Conservation (phyloP, 2,888 invertebrate genomes). For the Timema cristinae region DNA sequence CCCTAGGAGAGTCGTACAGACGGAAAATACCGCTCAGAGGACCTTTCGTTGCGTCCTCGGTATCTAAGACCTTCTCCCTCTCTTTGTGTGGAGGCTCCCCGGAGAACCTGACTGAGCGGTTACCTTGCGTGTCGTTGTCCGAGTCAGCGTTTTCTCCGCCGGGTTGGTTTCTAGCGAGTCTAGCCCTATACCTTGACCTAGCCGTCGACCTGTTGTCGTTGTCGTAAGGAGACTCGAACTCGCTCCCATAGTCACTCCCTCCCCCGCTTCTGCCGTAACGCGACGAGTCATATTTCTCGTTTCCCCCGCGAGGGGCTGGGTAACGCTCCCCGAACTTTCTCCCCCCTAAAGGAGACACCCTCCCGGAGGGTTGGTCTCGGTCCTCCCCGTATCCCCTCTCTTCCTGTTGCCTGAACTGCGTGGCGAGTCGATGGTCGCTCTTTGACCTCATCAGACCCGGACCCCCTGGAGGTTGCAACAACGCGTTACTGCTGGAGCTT, state of each 20-base stretch:
- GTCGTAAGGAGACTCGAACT: slow-evolving; percentile 59
- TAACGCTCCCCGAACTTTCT: slow-evolving; percentile 69
- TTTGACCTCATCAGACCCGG: slow-evolving; percentile 88
- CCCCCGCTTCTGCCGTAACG: slow-evolving; percentile 47
- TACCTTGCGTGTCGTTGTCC: slow-evolving; percentile 46
- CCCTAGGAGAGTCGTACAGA: slow-evolving; percentile 80
- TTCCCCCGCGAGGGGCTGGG: slow-evolving; percentile 27
- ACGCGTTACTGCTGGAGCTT: slow-evolving; percentile 45
- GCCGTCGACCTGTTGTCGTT: slow-evolving; percentile 57
- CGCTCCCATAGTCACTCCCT: slow-evolving; percentile 54
- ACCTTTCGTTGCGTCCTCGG: slow-evolving; percentile 75
- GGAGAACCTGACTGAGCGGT: slow-evolving; percentile 27
- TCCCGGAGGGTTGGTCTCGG: slow-evolving; percentile 52
- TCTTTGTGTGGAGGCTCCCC: slow-evolving; percentile 35
- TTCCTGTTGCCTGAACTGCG: slow-evolving; percentile 84
- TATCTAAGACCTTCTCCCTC: slow-evolving; percentile 74
- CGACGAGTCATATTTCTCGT: slow-evolving; percentile 37
- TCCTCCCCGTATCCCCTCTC: slow-evolving; percentile 59
- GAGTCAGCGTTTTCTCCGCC: slow-evolving; percentile 36
- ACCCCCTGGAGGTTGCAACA: slow-evolving; percentile 54
- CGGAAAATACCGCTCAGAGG: slow-evolving; percentile 88
- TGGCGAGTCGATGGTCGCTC: slow-evolving; percentile 85
- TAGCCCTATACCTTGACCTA: slow-evolving; percentile 66
- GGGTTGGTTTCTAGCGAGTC: slow-evolving; percentile 60
- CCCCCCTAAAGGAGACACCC: slow-evolving; percentile 61